Percentiles rank a stretch among this genome's conserved stretches.
Conservation (phyloP, 1,140 invertebrate genomes). For the Caenorhabditis latens region DNA sequence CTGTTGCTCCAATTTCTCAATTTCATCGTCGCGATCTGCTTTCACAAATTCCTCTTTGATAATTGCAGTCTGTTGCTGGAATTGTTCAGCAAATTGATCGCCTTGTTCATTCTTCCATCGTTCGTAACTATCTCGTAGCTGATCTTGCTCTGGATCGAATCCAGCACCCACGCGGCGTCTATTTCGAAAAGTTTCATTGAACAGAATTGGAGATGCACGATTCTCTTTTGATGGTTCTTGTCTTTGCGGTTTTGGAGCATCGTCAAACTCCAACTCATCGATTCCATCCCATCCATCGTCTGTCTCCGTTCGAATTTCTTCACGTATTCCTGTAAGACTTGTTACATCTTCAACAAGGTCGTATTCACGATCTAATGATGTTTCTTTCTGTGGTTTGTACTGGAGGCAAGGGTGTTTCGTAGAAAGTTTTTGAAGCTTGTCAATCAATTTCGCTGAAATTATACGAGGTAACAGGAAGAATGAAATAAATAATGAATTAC, state of each 20-base stretch:
- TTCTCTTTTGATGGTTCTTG: neutral
- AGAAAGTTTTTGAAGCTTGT: neutral
- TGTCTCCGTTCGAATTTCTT: neutral
- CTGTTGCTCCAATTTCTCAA: slow-evolving; percentile 29
- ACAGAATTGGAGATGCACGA: neutral
- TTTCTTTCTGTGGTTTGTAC: neutral
- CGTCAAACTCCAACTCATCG: neutral
- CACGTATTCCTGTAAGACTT: neutral
- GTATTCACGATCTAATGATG: neutral
- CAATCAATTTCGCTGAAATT: slow-evolving; percentile 15
- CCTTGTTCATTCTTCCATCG: slow-evolving; percentile 10
- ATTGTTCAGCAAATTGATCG: neutral
- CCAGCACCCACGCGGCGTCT: slow-evolving; percentile 3
- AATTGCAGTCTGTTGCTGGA: slow-evolving; percentile 15
- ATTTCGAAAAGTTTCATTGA: neutral
- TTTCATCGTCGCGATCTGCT: slow-evolving; percentile 13
- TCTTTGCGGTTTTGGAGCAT: neutral
- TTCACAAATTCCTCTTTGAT: slow-evolving; percentile 20
- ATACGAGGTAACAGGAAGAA: neutral
- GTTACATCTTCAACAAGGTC: neutral
- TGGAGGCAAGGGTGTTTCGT: slow-evolving; percentile 4
- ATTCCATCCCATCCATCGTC: slow-evolving; percentile 8
- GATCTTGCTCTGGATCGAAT: neutral
- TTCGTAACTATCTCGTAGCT: slow-evolving; percentile 5
- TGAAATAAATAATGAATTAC: neutral